These are phyloP conservation scores for Nowickia ferox DNA, from an alignment of 2,888 invertebrate species.

Conservation along the genomic window DNA sequence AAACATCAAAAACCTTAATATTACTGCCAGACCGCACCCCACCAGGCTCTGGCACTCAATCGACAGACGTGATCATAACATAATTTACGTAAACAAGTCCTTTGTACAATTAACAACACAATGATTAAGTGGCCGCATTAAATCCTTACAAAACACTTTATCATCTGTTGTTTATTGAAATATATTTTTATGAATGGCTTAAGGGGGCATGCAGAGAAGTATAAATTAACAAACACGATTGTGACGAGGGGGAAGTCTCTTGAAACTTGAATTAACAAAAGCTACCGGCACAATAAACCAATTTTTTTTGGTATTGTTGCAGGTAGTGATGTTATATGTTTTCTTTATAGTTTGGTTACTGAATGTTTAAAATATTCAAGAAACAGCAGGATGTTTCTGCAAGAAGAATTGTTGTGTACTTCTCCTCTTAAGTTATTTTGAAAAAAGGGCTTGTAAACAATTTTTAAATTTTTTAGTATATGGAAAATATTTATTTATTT, in stretches of 20 bases:
- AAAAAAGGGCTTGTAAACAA: background rate
- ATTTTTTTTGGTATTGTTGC: slow-evolving; percentile 42
- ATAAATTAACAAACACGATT: background rate
- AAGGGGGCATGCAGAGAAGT: background rate
- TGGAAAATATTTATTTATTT: background rate
- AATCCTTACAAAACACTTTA: slow-evolving; percentile 65
- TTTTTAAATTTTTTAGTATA: too few relatives aligned
- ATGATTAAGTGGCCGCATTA: slow-evolving; percentile 69
- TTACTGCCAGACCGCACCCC: background rate
- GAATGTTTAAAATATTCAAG: background rate
- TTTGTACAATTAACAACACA: slow-evolving; percentile 68
- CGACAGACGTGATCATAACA: slow-evolving; percentile 55
- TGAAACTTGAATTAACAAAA: slow-evolving; percentile 51
- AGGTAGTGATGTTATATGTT: slow-evolving; percentile 9
- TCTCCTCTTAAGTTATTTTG: background rate
- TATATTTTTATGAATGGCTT: slow-evolving; percentile 17
- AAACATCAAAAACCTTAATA: slow-evolving; percentile 54
- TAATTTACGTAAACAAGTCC: slow-evolving; percentile 69
- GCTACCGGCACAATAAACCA: slow-evolving; percentile 66
- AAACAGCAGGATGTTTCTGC: background rate
- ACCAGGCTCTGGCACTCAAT: background rate
- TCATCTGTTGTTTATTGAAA: slow-evolving; percentile 43
- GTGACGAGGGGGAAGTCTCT: background rate
- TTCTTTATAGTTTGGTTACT: background rate
- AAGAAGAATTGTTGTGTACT: background rate